A percentile compares a stretch with the other conserved stretches of the same genome.
Conservation (phyloP, 2,888 invertebrate species). For the Yponomeuta evonymella region DNA sequence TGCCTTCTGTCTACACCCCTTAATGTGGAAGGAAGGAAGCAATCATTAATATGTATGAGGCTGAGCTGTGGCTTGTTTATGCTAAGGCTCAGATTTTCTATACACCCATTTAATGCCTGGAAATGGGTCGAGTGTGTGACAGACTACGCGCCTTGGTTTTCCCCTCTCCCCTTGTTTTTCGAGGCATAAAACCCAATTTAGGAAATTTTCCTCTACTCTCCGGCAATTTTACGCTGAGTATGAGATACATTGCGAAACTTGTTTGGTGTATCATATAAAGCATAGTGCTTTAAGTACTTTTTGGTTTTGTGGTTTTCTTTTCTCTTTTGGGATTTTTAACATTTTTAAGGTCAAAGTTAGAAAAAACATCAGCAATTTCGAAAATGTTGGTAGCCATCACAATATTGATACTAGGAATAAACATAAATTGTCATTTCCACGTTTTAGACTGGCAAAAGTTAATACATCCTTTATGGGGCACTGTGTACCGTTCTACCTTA, state of each 20-base stretch:
- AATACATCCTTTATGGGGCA: no score
- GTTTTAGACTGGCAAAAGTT: no score
- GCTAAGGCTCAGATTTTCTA: slow-evolving; percentile 58
- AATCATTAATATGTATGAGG: slow-evolving; percentile 70
- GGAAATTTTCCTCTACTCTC: background rate
- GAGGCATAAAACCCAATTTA: background rate
- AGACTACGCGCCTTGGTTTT: background rate
- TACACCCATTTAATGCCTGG: slow-evolving; percentile 58
- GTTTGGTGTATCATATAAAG: background rate
- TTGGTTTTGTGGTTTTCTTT: no score
- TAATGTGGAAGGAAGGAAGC: slow-evolving; percentile 50
- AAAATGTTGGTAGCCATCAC: no score
- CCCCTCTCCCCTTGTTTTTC: background rate
- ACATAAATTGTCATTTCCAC: no score
- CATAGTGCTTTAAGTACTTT: no score
- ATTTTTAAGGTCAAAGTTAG: no score
- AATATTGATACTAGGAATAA: no score
- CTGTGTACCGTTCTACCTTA: no score
- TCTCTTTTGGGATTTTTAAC: no score
- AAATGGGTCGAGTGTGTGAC: slow-evolving; percentile 29
- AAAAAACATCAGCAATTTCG: no score
- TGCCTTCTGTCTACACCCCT: slow-evolving; percentile 29
- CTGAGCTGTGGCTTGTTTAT: slow-evolving; percentile 50
- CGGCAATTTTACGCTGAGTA: background rate
- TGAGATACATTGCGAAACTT: background rate